A percentile compares a stretch with the other conserved stretches of the same genome.
Evolutionary conservation across 1,140 invertebrate species (phyloP).

Genomic region (Drosophila rufa): DNA sequence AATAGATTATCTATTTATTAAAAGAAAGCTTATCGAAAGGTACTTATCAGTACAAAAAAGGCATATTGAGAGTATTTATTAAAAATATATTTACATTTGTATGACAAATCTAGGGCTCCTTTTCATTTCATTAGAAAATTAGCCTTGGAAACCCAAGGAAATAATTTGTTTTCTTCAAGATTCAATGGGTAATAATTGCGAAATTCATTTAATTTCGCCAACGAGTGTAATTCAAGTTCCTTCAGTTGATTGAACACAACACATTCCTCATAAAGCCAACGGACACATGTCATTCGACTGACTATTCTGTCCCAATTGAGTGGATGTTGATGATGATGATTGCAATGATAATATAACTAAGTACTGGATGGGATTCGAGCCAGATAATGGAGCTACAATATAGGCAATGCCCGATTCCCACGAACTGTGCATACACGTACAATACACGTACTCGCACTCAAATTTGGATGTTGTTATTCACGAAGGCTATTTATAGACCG

Average conservation of each 20-base stretch:
- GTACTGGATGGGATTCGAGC: constrained; percentile 12
- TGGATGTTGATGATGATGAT: constrained; percentile 8
- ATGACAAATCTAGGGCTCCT: no score
- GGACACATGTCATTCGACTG: constrained; percentile 19
- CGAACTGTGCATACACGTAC: constrained; percentile 10
- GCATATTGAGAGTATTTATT: no score
- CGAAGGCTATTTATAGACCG: constrained; percentile 26
- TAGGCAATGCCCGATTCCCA: constrained; percentile 2
- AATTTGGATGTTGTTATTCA: constrained; percentile 39
- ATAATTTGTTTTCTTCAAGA: not conserved
- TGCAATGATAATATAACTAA: constrained; percentile 12
- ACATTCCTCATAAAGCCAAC: constrained; percentile 26
- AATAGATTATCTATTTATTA: no score
- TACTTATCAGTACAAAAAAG: no score
- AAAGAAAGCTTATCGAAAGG: no score
- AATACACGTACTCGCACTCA: constrained; percentile 5
- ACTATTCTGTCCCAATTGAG: constrained; percentile 19
- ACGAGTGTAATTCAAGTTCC: not conserved
- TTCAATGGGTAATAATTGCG: not conserved
- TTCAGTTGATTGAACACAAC: constrained; percentile 23
- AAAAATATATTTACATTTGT: no score
- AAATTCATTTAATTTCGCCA: not conserved
- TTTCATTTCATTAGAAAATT: not conserved
- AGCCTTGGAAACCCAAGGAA: no score
- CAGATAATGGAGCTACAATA: constrained; percentile 21